These are phyloP conservation scores for Salpingus planirostris DNA, from an alignment of 2,888 invertebrate species.

Conservation along the genomic window DNA sequence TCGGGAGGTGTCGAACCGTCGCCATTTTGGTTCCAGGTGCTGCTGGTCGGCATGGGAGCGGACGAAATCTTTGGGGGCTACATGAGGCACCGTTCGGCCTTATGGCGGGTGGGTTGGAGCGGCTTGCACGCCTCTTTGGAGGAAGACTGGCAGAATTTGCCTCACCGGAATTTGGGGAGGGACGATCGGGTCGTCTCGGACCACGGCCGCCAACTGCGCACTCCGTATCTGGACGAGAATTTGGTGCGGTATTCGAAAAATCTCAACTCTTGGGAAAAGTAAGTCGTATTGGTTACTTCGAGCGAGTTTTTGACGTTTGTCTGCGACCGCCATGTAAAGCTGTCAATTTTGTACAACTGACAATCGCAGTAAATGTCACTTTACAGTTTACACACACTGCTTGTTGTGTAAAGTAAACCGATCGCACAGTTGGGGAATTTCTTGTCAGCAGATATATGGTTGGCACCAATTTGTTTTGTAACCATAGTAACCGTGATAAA, in stretches of 20 bases:
- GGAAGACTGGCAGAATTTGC: conserved; percentile 78
- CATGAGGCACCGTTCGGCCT: conserved; percentile 72
- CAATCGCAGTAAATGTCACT: no score
- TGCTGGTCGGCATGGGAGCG: conserved; percentile 88
- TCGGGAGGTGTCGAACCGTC: not conserved
- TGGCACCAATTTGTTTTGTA: no score
- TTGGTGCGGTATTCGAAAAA: conserved; percentile 54
- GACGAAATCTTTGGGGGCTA: conserved; percentile 97
- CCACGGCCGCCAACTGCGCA: conserved; percentile 74
- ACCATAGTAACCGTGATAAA: no score
- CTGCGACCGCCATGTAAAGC: no score
- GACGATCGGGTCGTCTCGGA: conserved; percentile 91
- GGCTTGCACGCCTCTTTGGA: conserved; percentile 48
- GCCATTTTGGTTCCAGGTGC: conserved; percentile 48
- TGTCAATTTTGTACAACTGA: no score
- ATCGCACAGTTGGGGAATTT: no score
- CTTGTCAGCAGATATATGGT: no score
- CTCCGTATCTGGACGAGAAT: conserved; percentile 70
- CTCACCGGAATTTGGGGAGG: conserved; percentile 83
- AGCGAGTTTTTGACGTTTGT: no score
- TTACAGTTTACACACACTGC: no score
- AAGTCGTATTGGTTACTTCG: conserved; percentile 15
- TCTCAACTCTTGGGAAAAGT: conserved; percentile 63
- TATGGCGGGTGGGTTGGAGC: conserved; percentile 47
- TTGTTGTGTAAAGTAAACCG: no score